A percentile compares a stretch with the other conserved stretches of the same genome.
phyloP scores from a whole-genome alignment of 2,797 vertebrate species.

The Clamator glandarius region DNA sequence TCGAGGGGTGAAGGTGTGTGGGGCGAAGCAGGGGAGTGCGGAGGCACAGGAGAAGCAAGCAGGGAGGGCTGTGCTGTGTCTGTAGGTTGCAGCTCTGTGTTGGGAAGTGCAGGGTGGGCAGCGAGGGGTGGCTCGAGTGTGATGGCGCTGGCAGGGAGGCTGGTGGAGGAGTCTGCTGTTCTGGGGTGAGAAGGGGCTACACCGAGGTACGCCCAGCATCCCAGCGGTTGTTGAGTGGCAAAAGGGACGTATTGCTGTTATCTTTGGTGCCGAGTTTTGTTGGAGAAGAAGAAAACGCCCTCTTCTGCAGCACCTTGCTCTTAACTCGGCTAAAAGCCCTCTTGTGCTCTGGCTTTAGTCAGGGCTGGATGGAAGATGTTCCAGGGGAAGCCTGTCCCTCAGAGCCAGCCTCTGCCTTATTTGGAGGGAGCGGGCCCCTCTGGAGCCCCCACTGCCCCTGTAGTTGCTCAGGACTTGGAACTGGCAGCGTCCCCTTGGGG shows the following conservation, averaged over 20 bases:
- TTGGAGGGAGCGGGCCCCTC: not conserved
- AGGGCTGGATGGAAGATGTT: not conserved
- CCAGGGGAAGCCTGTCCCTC: not conserved
- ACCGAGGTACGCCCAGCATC: accelerated
- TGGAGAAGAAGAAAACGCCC: not conserved
- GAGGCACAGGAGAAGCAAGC: accelerated
- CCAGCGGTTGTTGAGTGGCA: not conserved
- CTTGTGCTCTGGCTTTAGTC: not conserved
- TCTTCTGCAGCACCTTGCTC: not conserved
- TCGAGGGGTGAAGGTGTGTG: not conserved
- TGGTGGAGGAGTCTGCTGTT: not conserved
- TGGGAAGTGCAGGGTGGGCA: not conserved
- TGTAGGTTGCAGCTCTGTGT: accelerated
- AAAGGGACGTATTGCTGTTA: not conserved
- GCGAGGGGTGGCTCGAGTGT: accelerated
- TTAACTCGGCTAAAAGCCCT: not conserved
- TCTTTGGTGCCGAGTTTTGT: not conserved
- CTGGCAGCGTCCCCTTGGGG: accelerated
- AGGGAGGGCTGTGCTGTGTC: accelerated
- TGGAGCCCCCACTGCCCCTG: not conserved
- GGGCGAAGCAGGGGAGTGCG: accelerated
- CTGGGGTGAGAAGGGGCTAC: not conserved
- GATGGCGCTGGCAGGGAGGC: not conserved
- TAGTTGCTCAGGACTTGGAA: not conserved
- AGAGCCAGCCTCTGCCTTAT: accelerated